Conservation (phyloP, 2,113 vertebrate genomes). For the Asarcornis scutulata region DNA sequence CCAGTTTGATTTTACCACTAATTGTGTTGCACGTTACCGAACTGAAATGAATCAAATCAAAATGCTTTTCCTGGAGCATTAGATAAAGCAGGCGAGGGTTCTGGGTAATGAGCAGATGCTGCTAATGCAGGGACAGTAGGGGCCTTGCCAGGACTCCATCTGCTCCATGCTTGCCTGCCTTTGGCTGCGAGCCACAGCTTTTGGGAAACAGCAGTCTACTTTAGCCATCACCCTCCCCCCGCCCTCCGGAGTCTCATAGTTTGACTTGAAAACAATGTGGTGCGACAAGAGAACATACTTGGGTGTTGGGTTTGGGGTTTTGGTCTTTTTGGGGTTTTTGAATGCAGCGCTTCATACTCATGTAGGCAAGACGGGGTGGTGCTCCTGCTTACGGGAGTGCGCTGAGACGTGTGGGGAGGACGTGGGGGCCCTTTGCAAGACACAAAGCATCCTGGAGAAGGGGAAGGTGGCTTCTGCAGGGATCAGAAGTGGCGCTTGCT, state of each 20-base stretch:
- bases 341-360: background rate
- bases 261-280: constrained; percentile 49
- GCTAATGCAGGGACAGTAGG: constrained; percentile 83
- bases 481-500: background rate
- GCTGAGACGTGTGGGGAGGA: background rate
- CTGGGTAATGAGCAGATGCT: constrained; percentile 89
- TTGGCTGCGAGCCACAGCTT: constrained; percentile 79
- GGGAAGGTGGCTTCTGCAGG: background rate
- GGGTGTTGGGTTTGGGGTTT: background rate
- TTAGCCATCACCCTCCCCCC: constrained; percentile 20
- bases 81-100: constrained; percentile 83
- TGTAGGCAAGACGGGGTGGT: background rate
- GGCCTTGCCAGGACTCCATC: constrained; percentile 86
- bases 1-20: constrained; percentile 84
- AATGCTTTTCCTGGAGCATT: constrained; percentile 87
- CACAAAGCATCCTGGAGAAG: background rate
- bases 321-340: background rate
- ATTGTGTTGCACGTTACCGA: constrained; percentile 83
- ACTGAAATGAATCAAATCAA: constrained; percentile 87
- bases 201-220: constrained; percentile 67
- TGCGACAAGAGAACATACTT: constrained; percentile 16
- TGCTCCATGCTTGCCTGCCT: constrained; percentile 82
- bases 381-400: background rate
- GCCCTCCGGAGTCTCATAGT: background rate
- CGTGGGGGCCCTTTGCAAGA: background rate